Evolutionary conservation across 2,797 vertebrate species (phyloP), one percentile per base, ranked within the genome.

Genomic region (Sarcoramphus papa): DNA sequence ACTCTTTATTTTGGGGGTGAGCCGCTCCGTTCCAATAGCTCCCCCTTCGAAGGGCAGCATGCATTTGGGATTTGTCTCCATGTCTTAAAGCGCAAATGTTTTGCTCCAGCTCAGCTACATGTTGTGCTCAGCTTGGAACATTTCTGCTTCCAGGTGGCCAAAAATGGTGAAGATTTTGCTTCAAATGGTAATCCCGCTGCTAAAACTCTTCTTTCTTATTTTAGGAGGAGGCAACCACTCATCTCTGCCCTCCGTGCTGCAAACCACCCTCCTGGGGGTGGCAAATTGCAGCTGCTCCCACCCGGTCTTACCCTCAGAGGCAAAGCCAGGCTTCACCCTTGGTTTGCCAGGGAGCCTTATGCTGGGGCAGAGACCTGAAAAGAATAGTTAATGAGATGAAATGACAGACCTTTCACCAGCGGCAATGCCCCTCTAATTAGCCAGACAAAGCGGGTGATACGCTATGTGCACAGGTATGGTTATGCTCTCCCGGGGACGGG

Each of bases 321-420:
- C 50, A 64, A 77, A 64, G 40, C 47, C 35, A 57, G 33, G 27
- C 20, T 63, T 70, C 41, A 67, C 40, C 30, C 28, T 47, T 22
- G n/a, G 28, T 27, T 79, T 87, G 23, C 67, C 76, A 79, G 67
- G 69, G 22, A 91, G 18, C 59, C n/a, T 90, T 56, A 60, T 22
- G 67, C 72, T 69, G 53, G 54, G 33, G 9, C 27, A 73, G 68
- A 73, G 72, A 33, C 14, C 62, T 93, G 83, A 81, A 92, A 95
- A 85, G 95, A 89, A 84, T 68, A 72, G 31, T 85, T 74, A 62
- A 76, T 22, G 75, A 75, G 88, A 53, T 88, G 76, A 92, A 95
- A 94, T 1, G 25, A 68, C 72, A 87, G 60, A 47, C 69, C 84
- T 90, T 88, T 86, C 60, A 73, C 50, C 37, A 54, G 59, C 5